phyloP scores from a whole-genome alignment of 2,113 vertebrate genomes.

The Gymnorhina tibicen region DNA sequence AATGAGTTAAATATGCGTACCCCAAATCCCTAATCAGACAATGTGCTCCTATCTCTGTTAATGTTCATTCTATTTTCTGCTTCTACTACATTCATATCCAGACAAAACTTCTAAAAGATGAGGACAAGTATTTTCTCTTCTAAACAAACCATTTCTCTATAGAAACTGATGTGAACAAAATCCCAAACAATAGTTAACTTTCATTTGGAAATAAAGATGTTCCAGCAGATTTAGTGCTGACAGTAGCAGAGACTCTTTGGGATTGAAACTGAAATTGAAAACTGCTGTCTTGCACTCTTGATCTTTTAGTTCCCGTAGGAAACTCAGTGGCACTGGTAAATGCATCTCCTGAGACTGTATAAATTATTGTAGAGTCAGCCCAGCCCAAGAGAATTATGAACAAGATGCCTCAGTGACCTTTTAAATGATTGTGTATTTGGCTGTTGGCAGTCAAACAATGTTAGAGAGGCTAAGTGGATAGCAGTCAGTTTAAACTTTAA shows the following conservation, averaged over 20 bases:
- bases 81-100: not conserved
- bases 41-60: not conserved
- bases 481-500: conserved; percentile 24
- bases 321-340: not conserved
- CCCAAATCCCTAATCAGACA: not conserved
- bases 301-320: not conserved
- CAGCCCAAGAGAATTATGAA: not conserved
- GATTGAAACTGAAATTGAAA: not conserved
- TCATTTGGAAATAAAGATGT: not conserved
- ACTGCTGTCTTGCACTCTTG: not conserved
- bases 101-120: not conserved
- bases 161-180: not conserved
- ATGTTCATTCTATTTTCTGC: not conserved
- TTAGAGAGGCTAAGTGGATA: not conserved
- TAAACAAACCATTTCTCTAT: not conserved
- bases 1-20: fast-evolving
- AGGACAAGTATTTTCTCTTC: not conserved
- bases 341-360: not conserved
- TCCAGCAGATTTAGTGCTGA: not conserved
- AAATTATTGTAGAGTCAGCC: not conserved
- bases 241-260: not conserved
- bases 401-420: conserved; percentile 6
- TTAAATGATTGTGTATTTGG: not conserved
- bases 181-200: not conserved
- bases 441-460: not conserved